These are phyloP conservation scores for Lophochroa leadbeateri DNA, from an alignment of 2,113 vertebrate genomes.

Conservation along the genomic window DNA sequence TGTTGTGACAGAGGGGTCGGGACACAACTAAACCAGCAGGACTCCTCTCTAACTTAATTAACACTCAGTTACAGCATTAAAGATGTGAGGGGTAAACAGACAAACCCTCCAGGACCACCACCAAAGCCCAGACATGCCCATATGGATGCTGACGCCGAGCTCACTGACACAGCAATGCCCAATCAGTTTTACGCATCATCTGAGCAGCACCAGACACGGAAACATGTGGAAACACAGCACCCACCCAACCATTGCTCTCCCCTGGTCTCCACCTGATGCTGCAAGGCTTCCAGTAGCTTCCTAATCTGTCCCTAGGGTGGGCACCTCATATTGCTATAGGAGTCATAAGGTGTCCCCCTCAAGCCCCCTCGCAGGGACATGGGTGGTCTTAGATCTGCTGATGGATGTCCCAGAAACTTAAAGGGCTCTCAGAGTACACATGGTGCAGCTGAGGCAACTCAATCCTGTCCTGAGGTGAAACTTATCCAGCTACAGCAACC, in stretches of 20 bases:
- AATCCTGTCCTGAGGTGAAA: background rate
- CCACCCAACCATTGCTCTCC: background rate
- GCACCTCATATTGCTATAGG: background rate
- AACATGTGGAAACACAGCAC: background rate
- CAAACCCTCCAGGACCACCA: background rate
- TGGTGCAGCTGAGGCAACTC: background rate
- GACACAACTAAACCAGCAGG: background rate
- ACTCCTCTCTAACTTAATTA: background rate
- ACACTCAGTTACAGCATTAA: background rate
- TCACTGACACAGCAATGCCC: background rate
- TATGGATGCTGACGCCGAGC: accelerated
- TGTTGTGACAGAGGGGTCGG: background rate
- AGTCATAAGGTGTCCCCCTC: accelerated
- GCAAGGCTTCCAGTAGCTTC: background rate
- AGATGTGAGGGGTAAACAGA: background rate
- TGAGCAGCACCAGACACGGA: background rate
- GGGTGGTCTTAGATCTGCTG: background rate
- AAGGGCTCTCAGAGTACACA: background rate
- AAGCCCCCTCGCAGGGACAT: background rate
- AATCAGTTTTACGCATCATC: background rate
- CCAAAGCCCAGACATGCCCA: background rate
- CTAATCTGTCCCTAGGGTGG: background rate
- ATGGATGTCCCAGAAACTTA: background rate
- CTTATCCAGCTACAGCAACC: background rate
- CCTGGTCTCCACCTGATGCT: background rate